Evolutionary conservation across 2,888 invertebrate species (phyloP).

Genomic region (Caenorhabditis sp.): DNA sequence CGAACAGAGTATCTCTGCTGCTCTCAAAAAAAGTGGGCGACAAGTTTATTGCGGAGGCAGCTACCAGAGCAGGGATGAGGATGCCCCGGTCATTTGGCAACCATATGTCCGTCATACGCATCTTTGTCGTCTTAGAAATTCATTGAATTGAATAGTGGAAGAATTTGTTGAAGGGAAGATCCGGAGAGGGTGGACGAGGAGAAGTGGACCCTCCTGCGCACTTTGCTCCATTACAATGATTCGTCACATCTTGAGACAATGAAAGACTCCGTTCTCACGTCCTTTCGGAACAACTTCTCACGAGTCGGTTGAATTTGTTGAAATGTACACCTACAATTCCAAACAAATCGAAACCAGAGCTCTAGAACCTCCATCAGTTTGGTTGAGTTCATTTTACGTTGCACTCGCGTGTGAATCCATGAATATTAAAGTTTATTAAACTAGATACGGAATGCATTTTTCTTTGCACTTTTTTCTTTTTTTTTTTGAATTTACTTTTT

Average conservation of each 20-base stretch:
- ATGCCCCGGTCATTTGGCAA: slow-evolving; percentile 55
- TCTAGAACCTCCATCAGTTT: too few relatives aligned
- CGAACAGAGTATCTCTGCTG: background rate
- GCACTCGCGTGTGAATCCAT: slow-evolving; percentile 23
- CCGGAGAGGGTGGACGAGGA: background rate
- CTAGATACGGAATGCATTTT: too few relatives aligned
- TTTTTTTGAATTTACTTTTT: too few relatives aligned
- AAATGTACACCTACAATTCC: slow-evolving; percentile 51
- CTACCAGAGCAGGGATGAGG: slow-evolving; percentile 17
- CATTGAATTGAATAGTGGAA: slow-evolving; percentile 62
- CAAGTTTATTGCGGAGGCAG: slow-evolving; percentile 2
- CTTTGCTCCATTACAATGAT: slow-evolving; percentile 37
- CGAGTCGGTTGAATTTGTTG: slow-evolving; percentile 38
- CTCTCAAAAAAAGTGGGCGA: slow-evolving; percentile 6
- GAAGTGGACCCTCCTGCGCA: slow-evolving; percentile 35
- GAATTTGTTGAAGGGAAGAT: slow-evolving; percentile 45
- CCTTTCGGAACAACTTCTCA: slow-evolving; percentile 38
- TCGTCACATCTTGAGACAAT: slow-evolving; percentile 48
- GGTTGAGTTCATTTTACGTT: background rate
- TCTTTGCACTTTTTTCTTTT: too few relatives aligned
- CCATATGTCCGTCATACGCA: slow-evolving; percentile 59
- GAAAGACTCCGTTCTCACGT: slow-evolving; percentile 44
- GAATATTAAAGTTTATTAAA: background rate
- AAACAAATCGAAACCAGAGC: background rate
- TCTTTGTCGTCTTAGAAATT: slow-evolving; percentile 53